phyloP scores from a whole-genome alignment of 2,888 invertebrate species.

The Platycheirus albimanus region DNA sequence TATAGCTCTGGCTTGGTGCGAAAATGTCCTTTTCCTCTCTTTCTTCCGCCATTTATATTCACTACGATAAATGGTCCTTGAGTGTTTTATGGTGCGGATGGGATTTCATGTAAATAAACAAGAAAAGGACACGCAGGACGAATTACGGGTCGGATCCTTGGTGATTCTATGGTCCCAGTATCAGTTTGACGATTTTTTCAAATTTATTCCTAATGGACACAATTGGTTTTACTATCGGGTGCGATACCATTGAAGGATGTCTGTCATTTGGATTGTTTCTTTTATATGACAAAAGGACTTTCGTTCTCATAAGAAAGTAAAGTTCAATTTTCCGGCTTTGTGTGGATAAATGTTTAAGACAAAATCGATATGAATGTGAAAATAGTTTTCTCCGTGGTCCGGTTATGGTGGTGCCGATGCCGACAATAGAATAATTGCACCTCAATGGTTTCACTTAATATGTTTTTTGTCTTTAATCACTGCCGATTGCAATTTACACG shows the following conservation, averaged over 20 bases:
- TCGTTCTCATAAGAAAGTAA: background rate
- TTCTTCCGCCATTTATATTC: no score
- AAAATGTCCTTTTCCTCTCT: conserved; percentile 4
- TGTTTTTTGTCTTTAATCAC: background rate
- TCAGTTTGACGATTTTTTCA: conserved; percentile 46
- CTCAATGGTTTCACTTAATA: conserved; percentile 43
- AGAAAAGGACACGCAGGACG: conserved; percentile 1
- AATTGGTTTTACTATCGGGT: conserved; percentile 58
- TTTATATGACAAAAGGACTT: conserved; percentile 29
- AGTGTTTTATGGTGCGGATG: conserved; percentile 49
- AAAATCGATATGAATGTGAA: no score
- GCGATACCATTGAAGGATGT: conserved; percentile 50
- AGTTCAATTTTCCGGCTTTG: conserved; percentile 41
- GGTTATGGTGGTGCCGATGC: no score
- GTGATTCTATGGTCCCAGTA: conserved; percentile 16
- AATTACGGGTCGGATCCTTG: background rate
- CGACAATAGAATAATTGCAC: background rate
- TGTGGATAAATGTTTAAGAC: background rate
- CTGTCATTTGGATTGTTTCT: conserved; percentile 1
- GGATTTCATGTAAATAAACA: conserved; percentile 53
- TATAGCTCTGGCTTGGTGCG: conserved; percentile 5
- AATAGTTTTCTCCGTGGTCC: no score
- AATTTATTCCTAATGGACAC: conserved; percentile 56
- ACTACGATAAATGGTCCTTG: conserved; percentile 2
- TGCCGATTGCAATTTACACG: conserved; percentile 41